A percentile compares a stretch with the other conserved stretches of the same genome.
Evolutionary conservation across 2,888 invertebrate species (phyloP).

Genomic region (Halictus ligatus): DNA sequence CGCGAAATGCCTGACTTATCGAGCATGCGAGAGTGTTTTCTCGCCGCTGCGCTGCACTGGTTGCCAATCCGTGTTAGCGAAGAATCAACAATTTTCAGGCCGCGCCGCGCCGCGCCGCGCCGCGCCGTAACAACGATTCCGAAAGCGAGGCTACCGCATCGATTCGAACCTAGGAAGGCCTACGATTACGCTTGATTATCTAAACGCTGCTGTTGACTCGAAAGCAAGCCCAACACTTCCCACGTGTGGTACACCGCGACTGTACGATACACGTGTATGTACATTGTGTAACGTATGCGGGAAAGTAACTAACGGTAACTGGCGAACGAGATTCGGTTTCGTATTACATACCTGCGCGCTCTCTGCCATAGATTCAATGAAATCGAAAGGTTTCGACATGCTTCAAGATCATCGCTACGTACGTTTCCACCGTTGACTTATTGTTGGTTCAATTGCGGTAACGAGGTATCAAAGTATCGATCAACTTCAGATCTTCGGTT

Average conservation of each 20-base stretch:
- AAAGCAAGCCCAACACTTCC: not conserved
- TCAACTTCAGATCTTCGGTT: not conserved
- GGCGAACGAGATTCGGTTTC: not conserved
- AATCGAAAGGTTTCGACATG: not conserved
- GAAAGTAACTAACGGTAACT: not conserved
- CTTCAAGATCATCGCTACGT: not conserved
- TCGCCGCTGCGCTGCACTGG: not conserved
- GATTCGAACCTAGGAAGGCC: not conserved
- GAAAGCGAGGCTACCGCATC: not conserved
- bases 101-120: not conserved
- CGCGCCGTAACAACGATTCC: not conserved
- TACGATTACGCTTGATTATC: not conserved
- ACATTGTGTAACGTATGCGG: not conserved
- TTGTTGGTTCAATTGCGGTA: not conserved
- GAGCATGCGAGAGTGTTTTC: not conserved
- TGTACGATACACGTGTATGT: not conserved
- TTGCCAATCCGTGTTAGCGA: not conserved
- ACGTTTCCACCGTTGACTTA: not conserved
- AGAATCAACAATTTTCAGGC: not conserved
- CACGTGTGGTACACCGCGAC: not conserved
- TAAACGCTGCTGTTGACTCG: not conserved
- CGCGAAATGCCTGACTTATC: conserved; percentile 17
- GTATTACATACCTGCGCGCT: not conserved
- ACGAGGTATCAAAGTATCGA: not conserved
- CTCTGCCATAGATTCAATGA: not conserved